Conservation (phyloP, 2,113 vertebrate genomes). For the Aptenodytes forsteri region DNA sequence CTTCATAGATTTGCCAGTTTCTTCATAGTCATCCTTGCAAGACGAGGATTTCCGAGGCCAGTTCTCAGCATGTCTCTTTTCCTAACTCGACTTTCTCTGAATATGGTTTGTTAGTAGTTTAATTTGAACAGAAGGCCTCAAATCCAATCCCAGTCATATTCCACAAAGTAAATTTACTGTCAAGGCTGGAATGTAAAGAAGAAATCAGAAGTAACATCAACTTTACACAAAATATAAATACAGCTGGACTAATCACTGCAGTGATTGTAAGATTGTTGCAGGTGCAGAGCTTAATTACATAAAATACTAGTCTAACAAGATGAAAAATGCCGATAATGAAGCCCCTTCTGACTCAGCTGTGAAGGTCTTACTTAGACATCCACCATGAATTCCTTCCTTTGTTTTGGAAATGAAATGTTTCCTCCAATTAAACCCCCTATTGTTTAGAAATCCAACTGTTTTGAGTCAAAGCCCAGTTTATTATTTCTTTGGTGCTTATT, state of each 20-base stretch:
- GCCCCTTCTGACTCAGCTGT: constrained; percentile 16
- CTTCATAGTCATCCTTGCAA: background rate
- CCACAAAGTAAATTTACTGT: background rate
- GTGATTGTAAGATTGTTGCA: constrained; percentile 41
- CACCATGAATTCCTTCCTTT: background rate
- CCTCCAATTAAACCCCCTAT: background rate
- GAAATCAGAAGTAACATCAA: constrained; percentile 27
- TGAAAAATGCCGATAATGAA: constrained; percentile 5
- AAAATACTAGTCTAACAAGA: background rate
- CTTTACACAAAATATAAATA: constrained; percentile 50
- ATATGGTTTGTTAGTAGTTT: background rate
- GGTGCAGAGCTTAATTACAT: constrained; percentile 39
- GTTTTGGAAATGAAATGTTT: constrained; percentile 47
- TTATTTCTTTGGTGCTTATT: background rate
- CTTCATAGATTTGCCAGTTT: background rate
- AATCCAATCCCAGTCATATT: background rate
- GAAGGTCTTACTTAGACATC: background rate
- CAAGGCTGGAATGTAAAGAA: background rate
- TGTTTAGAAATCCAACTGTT: constrained; percentile 19
- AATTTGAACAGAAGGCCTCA: background rate
- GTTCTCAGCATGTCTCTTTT: background rate
- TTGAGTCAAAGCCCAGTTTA: background rate
- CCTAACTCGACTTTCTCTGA: background rate
- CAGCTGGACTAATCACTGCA: constrained; percentile 61
- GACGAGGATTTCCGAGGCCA: background rate